Percentiles rank a stretch among this genome's conserved stretches.
Conservation (phyloP, 2,888 invertebrate genomes). For the Thereva unica region DNA sequence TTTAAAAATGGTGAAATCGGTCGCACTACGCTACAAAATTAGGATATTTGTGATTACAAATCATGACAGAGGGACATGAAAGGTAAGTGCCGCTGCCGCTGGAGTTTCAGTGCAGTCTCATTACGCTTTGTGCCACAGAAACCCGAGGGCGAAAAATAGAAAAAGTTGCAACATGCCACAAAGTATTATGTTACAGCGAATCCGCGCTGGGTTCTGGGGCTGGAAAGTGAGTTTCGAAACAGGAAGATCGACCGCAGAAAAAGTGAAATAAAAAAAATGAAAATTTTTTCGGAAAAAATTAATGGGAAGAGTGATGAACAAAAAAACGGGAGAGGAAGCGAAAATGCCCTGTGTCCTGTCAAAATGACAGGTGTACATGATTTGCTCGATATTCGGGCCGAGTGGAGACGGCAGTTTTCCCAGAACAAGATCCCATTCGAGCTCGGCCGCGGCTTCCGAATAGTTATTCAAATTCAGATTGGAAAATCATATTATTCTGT, state of each 20-base stretch:
- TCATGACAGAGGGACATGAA: slow-evolving; percentile 91
- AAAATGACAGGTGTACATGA: not conserved
- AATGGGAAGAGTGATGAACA: not conserved
- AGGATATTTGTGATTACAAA: slow-evolving; percentile 82
- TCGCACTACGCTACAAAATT: slow-evolving; percentile 78
- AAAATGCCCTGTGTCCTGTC: slow-evolving; percentile 1
- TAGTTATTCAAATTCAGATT: not conserved
- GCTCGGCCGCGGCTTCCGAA: not conserved
- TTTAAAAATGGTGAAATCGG: slow-evolving; percentile 83
- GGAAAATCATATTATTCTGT: not conserved
- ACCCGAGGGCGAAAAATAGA: not conserved
- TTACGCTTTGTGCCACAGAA: slow-evolving; percentile 1
- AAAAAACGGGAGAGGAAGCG: not conserved
- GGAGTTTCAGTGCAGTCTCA: not conserved
- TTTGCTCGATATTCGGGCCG: not conserved
- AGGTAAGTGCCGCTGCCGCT: slow-evolving; percentile 68
- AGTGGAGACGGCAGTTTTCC: no score
- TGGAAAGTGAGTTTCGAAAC: slow-evolving; percentile 4
- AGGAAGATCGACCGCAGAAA: not conserved
- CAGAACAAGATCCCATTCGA: no score
- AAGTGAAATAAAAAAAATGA: not conserved
- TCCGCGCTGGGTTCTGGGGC: not conserved
- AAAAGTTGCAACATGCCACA: not conserved
- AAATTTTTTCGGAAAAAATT: not conserved
- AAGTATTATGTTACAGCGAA: not conserved